Evolutionary conservation across 2,113 vertebrate species (phyloP).

Genomic region (Hystrix cristata): DNA sequence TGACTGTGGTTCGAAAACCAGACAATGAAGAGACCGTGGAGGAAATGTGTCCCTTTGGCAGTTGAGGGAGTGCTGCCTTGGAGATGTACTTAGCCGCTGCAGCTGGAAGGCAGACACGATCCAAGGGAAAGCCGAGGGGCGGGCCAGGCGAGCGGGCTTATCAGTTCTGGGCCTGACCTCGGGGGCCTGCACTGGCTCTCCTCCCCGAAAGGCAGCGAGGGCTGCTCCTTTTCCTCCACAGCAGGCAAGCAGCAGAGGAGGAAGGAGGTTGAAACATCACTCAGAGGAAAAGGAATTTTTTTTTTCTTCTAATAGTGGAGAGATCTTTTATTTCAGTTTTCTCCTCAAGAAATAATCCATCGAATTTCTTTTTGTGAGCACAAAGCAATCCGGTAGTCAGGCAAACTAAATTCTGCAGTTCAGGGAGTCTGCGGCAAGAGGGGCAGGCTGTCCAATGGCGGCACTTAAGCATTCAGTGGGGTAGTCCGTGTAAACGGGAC

Average conservation of each 20-base stretch:
- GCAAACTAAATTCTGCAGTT: background rate
- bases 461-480: no score
- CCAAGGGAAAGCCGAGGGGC: background rate
- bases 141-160: no score
- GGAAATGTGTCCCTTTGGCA: slow-evolving; percentile 69
- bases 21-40: slow-evolving; percentile 76
- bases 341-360: slow-evolving; percentile 15
- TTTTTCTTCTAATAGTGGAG: background rate
- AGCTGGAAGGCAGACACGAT: background rate
- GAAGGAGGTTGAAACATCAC: background rate
- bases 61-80: slow-evolving; percentile 32
- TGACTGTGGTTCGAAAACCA: slow-evolving; percentile 77
- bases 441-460: background rate
- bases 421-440: background rate
- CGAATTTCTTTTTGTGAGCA: background rate
- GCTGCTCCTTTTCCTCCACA: background rate
- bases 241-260: background rate
- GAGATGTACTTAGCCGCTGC: background rate
- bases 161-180: background rate
- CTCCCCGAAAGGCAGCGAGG: background rate
- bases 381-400: slow-evolving; percentile 2
- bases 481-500: background rate
- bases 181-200: no score
- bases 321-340: slow-evolving; percentile 21
- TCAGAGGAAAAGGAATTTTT: background rate